These are phyloP conservation scores for Asbolus verrucosus DNA, from an alignment of 1,140 invertebrate genomes.

Conservation along the genomic window DNA sequence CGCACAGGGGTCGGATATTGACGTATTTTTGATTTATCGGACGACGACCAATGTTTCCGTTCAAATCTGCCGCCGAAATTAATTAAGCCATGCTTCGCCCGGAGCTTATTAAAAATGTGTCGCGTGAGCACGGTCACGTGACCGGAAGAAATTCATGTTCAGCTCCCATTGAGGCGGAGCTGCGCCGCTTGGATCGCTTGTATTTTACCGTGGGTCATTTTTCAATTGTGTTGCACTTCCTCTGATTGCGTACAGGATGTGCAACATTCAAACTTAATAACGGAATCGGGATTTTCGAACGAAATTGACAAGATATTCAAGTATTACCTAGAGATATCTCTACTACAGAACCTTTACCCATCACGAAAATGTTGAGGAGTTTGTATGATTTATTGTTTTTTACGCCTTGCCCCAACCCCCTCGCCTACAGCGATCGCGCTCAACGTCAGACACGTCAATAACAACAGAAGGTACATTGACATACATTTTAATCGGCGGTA, in stretches of 20 bases:
- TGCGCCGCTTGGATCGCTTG: too few relatives aligned
- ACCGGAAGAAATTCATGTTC: background rate
- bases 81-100: too few relatives aligned
- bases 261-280: constrained; percentile 1
- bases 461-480: background rate
- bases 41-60: too few relatives aligned
- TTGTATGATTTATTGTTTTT: constrained; percentile 53
- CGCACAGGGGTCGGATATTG: background rate
- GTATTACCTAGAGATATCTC: constrained; percentile 52
- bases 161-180: too few relatives aligned
- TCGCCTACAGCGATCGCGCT: background rate
- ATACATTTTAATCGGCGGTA: background rate
- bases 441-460: background rate
- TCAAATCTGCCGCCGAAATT: background rate
- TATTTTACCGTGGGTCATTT: too few relatives aligned
- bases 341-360: constrained; percentile 47
- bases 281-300: background rate
- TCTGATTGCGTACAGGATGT: background rate
- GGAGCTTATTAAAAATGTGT: too few relatives aligned
- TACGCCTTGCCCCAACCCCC: constrained; percentile 9
- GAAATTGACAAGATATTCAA: constrained; percentile 26
- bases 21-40: constrained; percentile 2
- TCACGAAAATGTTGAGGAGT: constrained; percentile 52
- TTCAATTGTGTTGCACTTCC: too few relatives aligned
- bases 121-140: too few relatives aligned